These are phyloP conservation scores for Trichosurus vulpecula DNA, from an alignment of 2,797 vertebrate species.

Conservation along the genomic window DNA sequence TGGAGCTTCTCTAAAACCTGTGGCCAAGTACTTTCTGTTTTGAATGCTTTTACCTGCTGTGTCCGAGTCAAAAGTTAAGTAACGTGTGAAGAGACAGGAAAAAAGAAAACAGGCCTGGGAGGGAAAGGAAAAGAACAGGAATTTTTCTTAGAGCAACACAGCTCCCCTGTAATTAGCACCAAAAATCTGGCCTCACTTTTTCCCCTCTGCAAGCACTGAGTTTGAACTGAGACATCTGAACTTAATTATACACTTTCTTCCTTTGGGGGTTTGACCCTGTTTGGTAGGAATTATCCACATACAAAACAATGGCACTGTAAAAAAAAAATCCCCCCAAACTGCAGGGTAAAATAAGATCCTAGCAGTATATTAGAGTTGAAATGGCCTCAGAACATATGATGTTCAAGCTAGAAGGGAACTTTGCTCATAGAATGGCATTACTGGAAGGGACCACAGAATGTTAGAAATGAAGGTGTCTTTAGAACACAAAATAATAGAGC, in stretches of 20 bases:
- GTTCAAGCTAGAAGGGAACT: not conserved
- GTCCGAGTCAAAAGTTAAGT: slow-evolving; percentile 71
- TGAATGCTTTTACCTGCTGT: slow-evolving; percentile 76
- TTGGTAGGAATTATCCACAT: slow-evolving; percentile 53
- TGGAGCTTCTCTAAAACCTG: slow-evolving; percentile 29
- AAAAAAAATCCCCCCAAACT: not conserved
- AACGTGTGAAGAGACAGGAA: slow-evolving; percentile 55
- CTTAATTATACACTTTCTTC: slow-evolving; percentile 68
- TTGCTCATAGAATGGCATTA: not conserved
- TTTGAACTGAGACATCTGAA: slow-evolving; percentile 78
- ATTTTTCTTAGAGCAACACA: slow-evolving; percentile 43
- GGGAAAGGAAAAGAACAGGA: slow-evolving; percentile 1
- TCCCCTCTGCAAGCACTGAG: not conserved
- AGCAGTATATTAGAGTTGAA: not conserved
- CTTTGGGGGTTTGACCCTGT: slow-evolving; percentile 5
- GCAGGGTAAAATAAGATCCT: not conserved
- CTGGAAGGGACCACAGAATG: not conserved
- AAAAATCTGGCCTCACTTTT: slow-evolving; percentile 54
- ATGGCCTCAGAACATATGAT: not conserved
- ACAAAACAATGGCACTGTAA: slow-evolving; percentile 27
- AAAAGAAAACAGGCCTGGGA: slow-evolving; percentile 4
- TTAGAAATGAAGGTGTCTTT: not conserved
- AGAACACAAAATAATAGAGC: not conserved
- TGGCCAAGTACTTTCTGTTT: slow-evolving; percentile 54
- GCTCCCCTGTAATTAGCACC: slow-evolving; percentile 49